phyloP scores from a whole-genome alignment of 53 echinoderm and acorn worm species.

The Antedon mediterranea region DNA sequence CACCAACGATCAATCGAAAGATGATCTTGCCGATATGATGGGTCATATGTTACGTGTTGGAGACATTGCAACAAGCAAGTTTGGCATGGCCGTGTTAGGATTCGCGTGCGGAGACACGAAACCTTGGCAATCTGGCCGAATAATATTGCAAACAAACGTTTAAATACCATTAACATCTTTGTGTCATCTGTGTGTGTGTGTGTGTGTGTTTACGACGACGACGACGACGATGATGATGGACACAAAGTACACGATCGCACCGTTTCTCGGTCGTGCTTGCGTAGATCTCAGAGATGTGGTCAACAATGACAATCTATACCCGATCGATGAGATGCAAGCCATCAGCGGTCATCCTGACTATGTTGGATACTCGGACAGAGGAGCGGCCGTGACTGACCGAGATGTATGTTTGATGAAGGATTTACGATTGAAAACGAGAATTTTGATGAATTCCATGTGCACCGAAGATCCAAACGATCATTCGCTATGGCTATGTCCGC shows the following conservation, averaged over 20 bases:
- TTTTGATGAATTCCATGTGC: not conserved
- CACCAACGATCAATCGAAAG: not conserved
- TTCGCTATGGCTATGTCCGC: not conserved
- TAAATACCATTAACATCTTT: not conserved
- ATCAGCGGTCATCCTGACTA: not conserved
- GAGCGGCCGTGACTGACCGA: not conserved
- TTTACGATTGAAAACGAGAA: not conserved
- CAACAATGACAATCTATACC: not conserved
- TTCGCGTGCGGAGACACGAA: not conserved
- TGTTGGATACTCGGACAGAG: not conserved
- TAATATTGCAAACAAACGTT: not conserved
- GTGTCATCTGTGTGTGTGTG: no score
- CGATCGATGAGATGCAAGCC: not conserved
- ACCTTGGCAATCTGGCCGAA: not conserved
- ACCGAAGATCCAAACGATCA: not conserved
- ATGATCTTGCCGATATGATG: not conserved
- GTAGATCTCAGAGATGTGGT: not conserved
- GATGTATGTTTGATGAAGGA: not conserved
- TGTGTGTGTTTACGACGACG: no score
- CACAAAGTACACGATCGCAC: not conserved
- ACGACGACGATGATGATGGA: no score
- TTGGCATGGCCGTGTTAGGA: not conserved
- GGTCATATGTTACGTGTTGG: not conserved
- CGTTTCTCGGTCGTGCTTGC: not conserved
- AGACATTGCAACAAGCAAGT: not conserved